Conservation (phyloP, 1,140 invertebrate genomes). For the Hyphantria cunea region DNA sequence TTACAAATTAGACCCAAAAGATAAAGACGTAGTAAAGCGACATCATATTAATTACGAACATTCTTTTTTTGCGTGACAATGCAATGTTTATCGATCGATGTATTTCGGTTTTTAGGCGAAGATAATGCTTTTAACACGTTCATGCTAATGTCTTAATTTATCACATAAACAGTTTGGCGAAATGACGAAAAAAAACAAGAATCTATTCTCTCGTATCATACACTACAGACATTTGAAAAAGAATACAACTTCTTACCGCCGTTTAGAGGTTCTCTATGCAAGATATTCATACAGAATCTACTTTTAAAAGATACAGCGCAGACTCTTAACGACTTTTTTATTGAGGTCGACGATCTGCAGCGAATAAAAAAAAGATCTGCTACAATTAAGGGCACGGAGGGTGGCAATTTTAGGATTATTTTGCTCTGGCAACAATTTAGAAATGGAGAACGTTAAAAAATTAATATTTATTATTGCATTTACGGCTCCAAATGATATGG, state of each 20-base stretch:
- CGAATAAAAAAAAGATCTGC: slow-evolving; percentile 20
- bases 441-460: slow-evolving; percentile 19
- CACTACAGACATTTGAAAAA: background rate
- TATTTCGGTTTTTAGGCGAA: too few relatives aligned
- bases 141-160: too few relatives aligned
- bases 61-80: too few relatives aligned
- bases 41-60: too few relatives aligned
- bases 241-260: background rate
- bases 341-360: slow-evolving; percentile 21
- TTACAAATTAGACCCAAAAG: too few relatives aligned
- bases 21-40: too few relatives aligned
- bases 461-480: slow-evolving; percentile 27
- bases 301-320: slow-evolving; percentile 14
- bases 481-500: background rate
- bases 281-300: too few relatives aligned
- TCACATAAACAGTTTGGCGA: too few relatives aligned
- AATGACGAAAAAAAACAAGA: too few relatives aligned
- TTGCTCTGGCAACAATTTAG: slow-evolving; percentile 27
- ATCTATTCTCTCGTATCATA: too few relatives aligned
- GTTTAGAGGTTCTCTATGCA: slow-evolving; percentile 1
- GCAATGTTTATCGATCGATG: too few relatives aligned
- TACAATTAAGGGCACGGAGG: slow-evolving; percentile 25
- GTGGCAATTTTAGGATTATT: slow-evolving; percentile 29
- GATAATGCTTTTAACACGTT: too few relatives aligned
- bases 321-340: slow-evolving; percentile 29